Evolutionary conservation across 2,797 vertebrate genomes (phyloP), one percentile per base, ranked within the genome.

Genomic region (Jordanella pulchra): DNA sequence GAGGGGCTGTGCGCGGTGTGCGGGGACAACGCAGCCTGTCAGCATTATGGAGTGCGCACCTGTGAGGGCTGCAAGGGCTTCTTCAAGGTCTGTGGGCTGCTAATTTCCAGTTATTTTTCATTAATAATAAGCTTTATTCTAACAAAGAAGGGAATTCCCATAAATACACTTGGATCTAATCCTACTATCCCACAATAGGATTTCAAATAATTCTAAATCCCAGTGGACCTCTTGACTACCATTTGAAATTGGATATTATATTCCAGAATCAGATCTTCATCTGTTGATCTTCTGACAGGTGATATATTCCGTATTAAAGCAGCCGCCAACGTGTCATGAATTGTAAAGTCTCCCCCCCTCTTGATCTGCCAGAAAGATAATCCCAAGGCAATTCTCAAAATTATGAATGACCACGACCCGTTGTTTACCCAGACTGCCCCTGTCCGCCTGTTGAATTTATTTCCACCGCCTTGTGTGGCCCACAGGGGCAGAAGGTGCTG

Each of bases 61-160:
- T 98, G 97, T 78, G 97, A 98, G 82, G 97, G 97, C 71, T 98
- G 97, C 93, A 99, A 98, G 87, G 97, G 97, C 2, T 98, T 99
- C 88, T 98, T 98, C 82, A 98, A 98, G 97, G 97, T 94, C 74
- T 58, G 83, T 53, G 56, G 12, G 21, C 23, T n/a, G 23, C 60
- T 13, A 44, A n/a, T 61, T 4, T 63, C 13, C 25, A 25, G 2
- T 58, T 21, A 11, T 39, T 60, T 11, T 35, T 21, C 1, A 18
- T 17, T 17, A 18, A n/a, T n/a, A 39, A 39, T 21, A 21, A n/a
- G 4, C 7, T 61, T 12, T 32, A 60, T 27, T 63, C 1, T 0
- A 21, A 42, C 4, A 28, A 42, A 39, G 23, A 44, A 21, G 6
- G 18, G n/a, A 54, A 42, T 23, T 28, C 11, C 23, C 35, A 17